Percentiles rank a stretch among this genome's conserved stretches.
These are phyloP conservation scores for Strix uralensis DNA, from an alignment of 2,113 vertebrate genomes.

Conservation along the genomic window DNA sequence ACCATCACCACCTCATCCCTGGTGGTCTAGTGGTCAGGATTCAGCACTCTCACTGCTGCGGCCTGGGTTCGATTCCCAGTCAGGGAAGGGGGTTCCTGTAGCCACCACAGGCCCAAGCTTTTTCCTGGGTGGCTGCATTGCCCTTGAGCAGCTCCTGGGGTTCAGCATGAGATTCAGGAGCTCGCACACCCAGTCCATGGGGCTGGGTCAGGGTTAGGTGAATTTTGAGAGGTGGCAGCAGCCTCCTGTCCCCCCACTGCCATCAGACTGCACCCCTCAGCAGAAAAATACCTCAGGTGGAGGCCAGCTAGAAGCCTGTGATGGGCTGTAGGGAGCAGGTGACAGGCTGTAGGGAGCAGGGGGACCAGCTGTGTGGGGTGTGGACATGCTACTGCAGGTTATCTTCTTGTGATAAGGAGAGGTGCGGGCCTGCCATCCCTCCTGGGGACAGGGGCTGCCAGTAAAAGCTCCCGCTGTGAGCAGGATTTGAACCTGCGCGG, in stretches of 20 bases:
- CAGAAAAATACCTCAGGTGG: neutral
- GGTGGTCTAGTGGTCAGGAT: neutral
- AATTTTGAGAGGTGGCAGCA: neutral
- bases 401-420: neutral
- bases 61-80: neutral
- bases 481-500: constrained; percentile 6
- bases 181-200: neutral
- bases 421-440: neutral
- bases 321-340: neutral
- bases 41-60: neutral
- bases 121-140: neutral
- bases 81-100: neutral
- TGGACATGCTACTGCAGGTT: neutral
- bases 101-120: rapidly evolving
- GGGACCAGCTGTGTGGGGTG: no score
- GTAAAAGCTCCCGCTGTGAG: constrained; percentile 24
- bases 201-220: neutral
- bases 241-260: neutral
- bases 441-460: neutral
- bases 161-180: neutral
- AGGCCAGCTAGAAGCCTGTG: neutral
- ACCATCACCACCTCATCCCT: neutral
- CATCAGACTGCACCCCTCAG: neutral
- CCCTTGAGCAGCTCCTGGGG: neutral
- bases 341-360: neutral